Base-by-base conservation (phyloP, 2,113 vertebrate species). In the Poicephalus meyeri region DNA sequence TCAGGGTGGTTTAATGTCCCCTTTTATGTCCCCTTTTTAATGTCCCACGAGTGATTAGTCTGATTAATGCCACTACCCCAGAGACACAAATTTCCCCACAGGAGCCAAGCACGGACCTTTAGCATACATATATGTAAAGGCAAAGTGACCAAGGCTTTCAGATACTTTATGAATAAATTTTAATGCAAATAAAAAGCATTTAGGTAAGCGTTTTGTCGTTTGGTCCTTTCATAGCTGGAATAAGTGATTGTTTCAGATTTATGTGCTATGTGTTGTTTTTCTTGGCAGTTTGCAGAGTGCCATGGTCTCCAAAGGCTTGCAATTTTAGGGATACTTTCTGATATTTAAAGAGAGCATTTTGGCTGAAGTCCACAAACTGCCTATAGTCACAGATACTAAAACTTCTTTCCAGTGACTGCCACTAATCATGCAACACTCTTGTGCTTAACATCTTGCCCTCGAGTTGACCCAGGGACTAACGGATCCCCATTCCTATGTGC, bases 171-270 rank as follows among this genome's bases (percentile, higher is more conserved):
- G 79, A 53, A 26, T n/a, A 44, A 85, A 93, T 13, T 16, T 61
- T 72, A 80, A 80, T 56, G 60, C 91, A 96, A 95, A 86, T 88
- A 89, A 83, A 95, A 86, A 91, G 18, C 68, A 83, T 96, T 94
- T 93, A 86, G 91, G 88, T 91, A 88, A 93, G 91, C 41, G 79
- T 95, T 94, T 88, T 80, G 93, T 96, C 53, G 0, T 73, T 96
- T 44, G 79, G 93, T 93, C 85, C 95, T 91, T 86, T 83, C 93
- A 7, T 95, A 74, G 88, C 89, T 88, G 89, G 71, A 90, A 60
- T 23, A 88, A 96, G 91, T 86, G 91, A 80, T 95, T 94, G 90
- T 91, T 96, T 58, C 89, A 97, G 85, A 95, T 94, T 97, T 97
- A 96, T 93, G 79, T 15, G 0, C 82, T 73, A 66, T 0, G 29